Evolutionary conservation across 2,113 vertebrate species (phyloP), one percentile per base, ranked within the genome.

Genomic region (Gymnarchus niloticus): DNA sequence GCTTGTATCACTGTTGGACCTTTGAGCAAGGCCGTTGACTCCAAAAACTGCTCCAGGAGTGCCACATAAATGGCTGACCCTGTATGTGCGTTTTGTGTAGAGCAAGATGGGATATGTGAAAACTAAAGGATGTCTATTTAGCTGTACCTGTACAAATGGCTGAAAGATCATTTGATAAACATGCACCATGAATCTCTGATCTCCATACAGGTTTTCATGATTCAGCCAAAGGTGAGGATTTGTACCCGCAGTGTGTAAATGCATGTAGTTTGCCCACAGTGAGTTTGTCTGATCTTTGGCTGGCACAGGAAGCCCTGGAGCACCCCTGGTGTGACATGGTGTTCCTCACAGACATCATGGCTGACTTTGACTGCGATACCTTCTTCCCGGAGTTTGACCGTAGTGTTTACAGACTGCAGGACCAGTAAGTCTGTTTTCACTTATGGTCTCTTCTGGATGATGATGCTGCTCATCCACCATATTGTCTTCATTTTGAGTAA

Each of bases 271-370:
- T 85, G 51, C 23, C 25, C 25, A 54, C 28, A 37, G n/a, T 17
- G 17, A 7, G 46, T 78, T 8, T 78, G 41, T 44, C 37, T 59
- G 54, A 57, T 33, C 17, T 87, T 81, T 80, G 2, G 73, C 9
- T 82, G 5, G 73, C 9, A 65, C 87, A 96, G 95, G 92, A 92
- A 4, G 92, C 90, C 0, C 14, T 95, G 87, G 86, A 89, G 37
- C 94, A 96, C 84, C 94, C 93, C 0, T 95, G 94, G 93, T 96
- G 95, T 89, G 94, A 95, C 88, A 51, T 92, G 82, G 69, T 96
- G 51, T 96, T 94, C 88, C 91, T 96, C 57, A 95, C 95, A 0
- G 80, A 95, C 6, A 51, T 96, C 87, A 95, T 94, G 95, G 95
- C 93, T 0, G 86, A 93, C 23, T 95, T 95, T 73, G 91, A 95